Percentiles rank a stretch among this genome's conserved stretches.
Evolutionary conservation across 2,888 invertebrate genomes (phyloP).

Genomic region (Aphodius granarius): DNA sequence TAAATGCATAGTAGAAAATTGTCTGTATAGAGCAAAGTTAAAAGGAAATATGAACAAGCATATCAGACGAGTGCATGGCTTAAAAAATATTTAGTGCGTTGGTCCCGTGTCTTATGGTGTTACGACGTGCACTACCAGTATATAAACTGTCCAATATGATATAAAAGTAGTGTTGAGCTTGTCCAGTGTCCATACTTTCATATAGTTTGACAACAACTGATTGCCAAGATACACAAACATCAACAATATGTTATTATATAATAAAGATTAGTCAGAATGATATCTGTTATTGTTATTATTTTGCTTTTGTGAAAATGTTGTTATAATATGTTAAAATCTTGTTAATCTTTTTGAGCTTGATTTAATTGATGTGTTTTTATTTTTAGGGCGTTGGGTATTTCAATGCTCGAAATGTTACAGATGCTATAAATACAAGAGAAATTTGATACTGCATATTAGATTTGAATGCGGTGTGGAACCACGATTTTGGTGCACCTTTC

Average conservation of each 20-base stretch:
- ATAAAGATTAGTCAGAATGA: too few species aligned
- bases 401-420: conserved; percentile 73
- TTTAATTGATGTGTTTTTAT: neutral
- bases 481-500: conserved; percentile 52
- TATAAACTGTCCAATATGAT: too few species aligned
- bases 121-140: too few species aligned
- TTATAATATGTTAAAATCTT: too few species aligned
- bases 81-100: neutral
- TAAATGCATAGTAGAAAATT: neutral
- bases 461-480: conserved; percentile 46
- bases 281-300: too few species aligned
- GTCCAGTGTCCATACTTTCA: too few species aligned
- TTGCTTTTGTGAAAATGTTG: too few species aligned
- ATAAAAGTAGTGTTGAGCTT: too few species aligned
- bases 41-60: neutral
- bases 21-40: neutral
- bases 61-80: neutral
- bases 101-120: too few species aligned
- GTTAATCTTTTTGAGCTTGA: neutral
- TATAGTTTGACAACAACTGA: too few species aligned
- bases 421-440: conserved; percentile 78
- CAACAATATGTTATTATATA: too few species aligned
- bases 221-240: too few species aligned
- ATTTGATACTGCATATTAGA: conserved; percentile 67
- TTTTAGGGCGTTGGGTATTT: neutral